A percentile compares a stretch with the other conserved stretches of the same genome.
Conservation (phyloP, 1,140 invertebrate genomes). For the Neodiprion virginianus region DNA sequence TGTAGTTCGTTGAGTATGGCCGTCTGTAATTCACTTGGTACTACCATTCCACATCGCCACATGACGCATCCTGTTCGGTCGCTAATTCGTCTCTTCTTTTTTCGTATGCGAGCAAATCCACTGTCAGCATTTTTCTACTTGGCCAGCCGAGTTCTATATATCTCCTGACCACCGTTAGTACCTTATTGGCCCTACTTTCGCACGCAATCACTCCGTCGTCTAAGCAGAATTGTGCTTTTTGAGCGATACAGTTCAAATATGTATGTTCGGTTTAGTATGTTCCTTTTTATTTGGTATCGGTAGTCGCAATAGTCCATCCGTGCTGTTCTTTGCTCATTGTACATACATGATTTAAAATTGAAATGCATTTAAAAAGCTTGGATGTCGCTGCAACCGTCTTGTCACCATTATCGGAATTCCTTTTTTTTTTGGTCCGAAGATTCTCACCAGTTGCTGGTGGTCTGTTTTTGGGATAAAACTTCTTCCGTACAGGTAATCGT, state of each 20-base stretch:
- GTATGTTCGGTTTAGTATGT: not conserved
- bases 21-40: conserved; percentile 24
- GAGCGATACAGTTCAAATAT: no score
- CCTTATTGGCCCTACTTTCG: no score
- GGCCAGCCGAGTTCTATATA: no score
- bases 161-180: no score
- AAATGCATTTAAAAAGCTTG: conserved; percentile 8
- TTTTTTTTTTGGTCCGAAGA: conserved; percentile 51
- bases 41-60: conserved; percentile 28
- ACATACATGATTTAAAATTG: conserved; percentile 7
- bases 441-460: conserved; percentile 56
- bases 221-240: no score
- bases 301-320: conserved; percentile 11
- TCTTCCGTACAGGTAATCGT: conserved; percentile 56
- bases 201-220: no score
- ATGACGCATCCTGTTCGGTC: conserved; percentile 22
- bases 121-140: conserved; percentile 1
- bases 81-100: conserved; percentile 20
- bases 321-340: conserved; percentile 2
- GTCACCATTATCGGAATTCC: conserved; percentile 40
- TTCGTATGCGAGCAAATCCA: conserved; percentile 9
- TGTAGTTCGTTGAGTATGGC: conserved; percentile 32
- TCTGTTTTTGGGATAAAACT: conserved; percentile 59
- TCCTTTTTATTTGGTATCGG: not conserved
- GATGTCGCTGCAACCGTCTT: conserved; percentile 4